phyloP scores from a whole-genome alignment of 2,888 invertebrate genomes.

The Tortrix viridana region DNA sequence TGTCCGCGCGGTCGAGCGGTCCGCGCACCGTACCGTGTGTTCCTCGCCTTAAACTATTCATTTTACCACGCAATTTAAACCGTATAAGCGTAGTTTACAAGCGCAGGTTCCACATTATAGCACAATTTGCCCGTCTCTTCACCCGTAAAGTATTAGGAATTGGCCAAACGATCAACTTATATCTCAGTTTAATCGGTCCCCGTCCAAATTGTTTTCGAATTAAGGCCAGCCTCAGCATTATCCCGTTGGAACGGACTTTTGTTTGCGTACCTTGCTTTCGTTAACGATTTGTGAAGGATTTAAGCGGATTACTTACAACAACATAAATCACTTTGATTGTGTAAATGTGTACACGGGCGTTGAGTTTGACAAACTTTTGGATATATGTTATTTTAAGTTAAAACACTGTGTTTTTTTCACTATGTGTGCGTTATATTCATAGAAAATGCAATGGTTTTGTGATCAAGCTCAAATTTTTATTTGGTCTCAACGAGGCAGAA shows the following conservation, averaged over 20 bases:
- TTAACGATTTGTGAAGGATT: slow-evolving; percentile 52
- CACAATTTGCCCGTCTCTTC: slow-evolving; percentile 2
- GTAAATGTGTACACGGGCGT: slow-evolving; percentile 41
- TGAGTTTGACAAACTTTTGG: slow-evolving; percentile 26
- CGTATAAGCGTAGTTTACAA: too few relatives aligned
- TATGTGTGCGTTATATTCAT: too few relatives aligned
- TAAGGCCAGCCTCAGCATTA: slow-evolving; percentile 36
- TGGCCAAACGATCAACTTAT: slow-evolving; percentile 20
- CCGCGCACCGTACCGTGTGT: too few relatives aligned
- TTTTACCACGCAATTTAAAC: too few relatives aligned
- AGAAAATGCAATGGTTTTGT: too few relatives aligned
- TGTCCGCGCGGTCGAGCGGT: too few relatives aligned
- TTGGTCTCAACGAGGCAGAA: too few relatives aligned
- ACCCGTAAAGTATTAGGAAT: slow-evolving; percentile 10
- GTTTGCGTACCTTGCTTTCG: slow-evolving; percentile 52
- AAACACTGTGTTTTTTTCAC: too few relatives aligned
- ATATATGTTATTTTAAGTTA: not conserved
- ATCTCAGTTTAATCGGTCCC: slow-evolving; percentile 42
- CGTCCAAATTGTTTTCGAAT: slow-evolving; percentile 54
- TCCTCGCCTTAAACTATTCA: too few relatives aligned
- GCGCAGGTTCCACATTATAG: not conserved
- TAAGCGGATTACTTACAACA: slow-evolving; percentile 52
- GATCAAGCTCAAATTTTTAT: too few relatives aligned
- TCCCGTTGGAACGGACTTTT: slow-evolving; percentile 52
- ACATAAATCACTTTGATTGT: slow-evolving; percentile 51